Conservation (phyloP, 1,140 invertebrate species). For the Lithobius niger region DNA sequence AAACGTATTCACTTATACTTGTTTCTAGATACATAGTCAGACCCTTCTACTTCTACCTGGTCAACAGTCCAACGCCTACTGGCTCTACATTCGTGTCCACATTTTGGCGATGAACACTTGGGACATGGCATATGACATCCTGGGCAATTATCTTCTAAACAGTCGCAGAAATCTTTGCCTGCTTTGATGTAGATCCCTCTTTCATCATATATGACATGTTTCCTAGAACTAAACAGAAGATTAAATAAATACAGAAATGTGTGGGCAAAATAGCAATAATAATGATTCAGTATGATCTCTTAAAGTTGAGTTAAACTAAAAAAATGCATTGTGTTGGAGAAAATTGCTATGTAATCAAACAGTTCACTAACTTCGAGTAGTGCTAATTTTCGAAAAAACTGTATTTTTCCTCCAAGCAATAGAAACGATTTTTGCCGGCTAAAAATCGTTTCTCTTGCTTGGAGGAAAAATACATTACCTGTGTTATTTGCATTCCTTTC, state of each 20-base stretch:
- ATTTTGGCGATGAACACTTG: slow-evolving; percentile 50
- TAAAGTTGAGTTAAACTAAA: too few species aligned
- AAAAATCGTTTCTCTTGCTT: too few species aligned
- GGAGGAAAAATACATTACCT: too few species aligned
- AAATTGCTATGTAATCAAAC: too few species aligned
- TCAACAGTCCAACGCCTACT: slow-evolving; percentile 22
- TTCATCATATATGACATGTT: slow-evolving; percentile 27
- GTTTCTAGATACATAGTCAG: slow-evolving; percentile 19
- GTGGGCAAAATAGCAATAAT: too few species aligned
- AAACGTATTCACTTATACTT: neutral
- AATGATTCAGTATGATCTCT: too few species aligned
- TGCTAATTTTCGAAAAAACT: too few species aligned
- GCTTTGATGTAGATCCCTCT: slow-evolving; percentile 34
- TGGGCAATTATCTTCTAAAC: slow-evolving; percentile 48
- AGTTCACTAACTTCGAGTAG: too few species aligned
- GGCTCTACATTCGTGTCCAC: slow-evolving; percentile 43
- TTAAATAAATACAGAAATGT: neutral
- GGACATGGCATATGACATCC: slow-evolving; percentile 67
- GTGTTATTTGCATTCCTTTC: too few species aligned
- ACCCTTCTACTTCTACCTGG: slow-evolving; percentile 20
- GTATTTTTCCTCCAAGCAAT: too few species aligned
- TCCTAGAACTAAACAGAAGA: neutral
- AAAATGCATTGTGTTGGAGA: too few species aligned
- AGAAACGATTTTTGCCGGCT: too few species aligned
- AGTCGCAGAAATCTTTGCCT: slow-evolving; percentile 60